A percentile compares a stretch with the other conserved stretches of the same genome.
phyloP scores from a whole-genome alignment of 2,797 vertebrate species.

The Hippopotamyrus pictus region DNA sequence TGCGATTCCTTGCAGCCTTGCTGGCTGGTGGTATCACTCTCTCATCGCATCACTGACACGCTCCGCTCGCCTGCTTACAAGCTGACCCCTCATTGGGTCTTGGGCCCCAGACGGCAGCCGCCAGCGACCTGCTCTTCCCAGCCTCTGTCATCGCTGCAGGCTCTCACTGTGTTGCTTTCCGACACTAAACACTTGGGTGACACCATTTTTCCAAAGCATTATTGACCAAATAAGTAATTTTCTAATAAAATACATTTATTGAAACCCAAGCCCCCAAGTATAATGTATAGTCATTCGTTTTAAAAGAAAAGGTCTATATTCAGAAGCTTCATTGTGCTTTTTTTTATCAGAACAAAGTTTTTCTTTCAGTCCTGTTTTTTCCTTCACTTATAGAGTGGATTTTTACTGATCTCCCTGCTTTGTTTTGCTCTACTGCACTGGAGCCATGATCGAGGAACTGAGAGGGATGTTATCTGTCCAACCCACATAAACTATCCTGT shows the following conservation, averaged over 20 bases:
- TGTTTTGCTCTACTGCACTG: background rate
- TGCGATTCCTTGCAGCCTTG: background rate
- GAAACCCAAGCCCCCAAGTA: background rate
- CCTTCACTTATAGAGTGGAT: background rate
- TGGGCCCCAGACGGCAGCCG: background rate
- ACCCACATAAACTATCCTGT: constrained; percentile 58
- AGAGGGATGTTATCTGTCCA: constrained; percentile 17
- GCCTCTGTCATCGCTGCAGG: background rate
- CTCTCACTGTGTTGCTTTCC: background rate
- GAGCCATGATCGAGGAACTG: background rate
- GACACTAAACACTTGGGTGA: background rate
- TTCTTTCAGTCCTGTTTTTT: background rate
- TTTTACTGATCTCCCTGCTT: background rate
- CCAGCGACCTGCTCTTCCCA: background rate
- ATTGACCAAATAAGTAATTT: background rate
- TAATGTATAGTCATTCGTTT: background rate
- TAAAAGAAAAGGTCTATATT: background rate
- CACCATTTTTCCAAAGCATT: background rate
- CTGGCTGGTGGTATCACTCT: background rate
- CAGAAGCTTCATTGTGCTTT: background rate
- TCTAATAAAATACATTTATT: background rate
- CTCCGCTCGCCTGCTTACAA: background rate
- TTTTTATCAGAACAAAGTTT: background rate
- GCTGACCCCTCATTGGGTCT: background rate
- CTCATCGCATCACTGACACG: background rate